phyloP scores from a whole-genome alignment of 2,888 invertebrate genomes.

The Drosophila hamatofila region DNA sequence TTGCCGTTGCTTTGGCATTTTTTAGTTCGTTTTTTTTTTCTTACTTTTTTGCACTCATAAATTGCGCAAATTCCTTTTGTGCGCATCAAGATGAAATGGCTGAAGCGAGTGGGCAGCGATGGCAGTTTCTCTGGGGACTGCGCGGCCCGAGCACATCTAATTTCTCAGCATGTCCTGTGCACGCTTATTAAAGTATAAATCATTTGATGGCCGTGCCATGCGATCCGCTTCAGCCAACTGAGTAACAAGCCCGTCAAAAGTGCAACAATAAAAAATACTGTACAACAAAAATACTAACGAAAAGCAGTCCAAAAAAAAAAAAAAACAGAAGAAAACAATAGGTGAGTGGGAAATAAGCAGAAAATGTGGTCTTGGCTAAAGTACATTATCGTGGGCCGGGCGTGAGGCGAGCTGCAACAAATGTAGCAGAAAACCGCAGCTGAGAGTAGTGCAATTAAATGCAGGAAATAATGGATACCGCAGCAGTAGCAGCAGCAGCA shows the following conservation, averaged over 20 bases:
- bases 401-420: constrained; percentile 72
- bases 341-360: constrained; percentile 23
- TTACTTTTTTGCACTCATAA: constrained; percentile 59
- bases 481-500: constrained; percentile 46
- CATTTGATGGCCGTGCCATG: constrained; percentile 55
- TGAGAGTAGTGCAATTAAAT: constrained; percentile 80
- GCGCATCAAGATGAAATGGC: constrained; percentile 53
- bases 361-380: constrained; percentile 49
- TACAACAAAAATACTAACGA: neutral
- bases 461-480: constrained; percentile 81
- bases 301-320: constrained; percentile 30
- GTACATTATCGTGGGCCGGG: constrained; percentile 69
- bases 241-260: constrained; percentile 61
- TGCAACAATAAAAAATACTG: constrained; percentile 26
- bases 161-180: constrained; percentile 74
- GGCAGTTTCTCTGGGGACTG: neutral
- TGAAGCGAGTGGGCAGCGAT: neutral
- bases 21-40: constrained; percentile 19
- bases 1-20: constrained; percentile 68
- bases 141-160: constrained; percentile 58
- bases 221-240: constrained; percentile 14
- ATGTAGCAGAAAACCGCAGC: constrained; percentile 81
- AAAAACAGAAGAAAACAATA: constrained; percentile 21
- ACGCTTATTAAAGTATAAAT: constrained; percentile 80
- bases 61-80: constrained; percentile 76